Conservation (phyloP, 2,113 vertebrate species). For the Chionis minor region DNA sequence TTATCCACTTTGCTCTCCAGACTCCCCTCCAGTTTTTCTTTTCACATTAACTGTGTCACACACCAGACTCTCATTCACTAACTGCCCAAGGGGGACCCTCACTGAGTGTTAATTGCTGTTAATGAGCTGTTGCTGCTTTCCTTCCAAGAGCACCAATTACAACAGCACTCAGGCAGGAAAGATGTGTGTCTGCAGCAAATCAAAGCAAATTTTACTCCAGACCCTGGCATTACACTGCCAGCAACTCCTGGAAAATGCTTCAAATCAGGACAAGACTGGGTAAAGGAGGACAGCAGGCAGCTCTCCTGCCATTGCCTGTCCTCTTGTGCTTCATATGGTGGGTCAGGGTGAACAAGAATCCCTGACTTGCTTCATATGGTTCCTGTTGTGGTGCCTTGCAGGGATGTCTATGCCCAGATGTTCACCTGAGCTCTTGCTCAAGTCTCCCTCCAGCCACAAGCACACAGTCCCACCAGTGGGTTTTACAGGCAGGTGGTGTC, state of each 20-base stretch:
- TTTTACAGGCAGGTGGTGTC: accelerated
- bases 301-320: not conserved
- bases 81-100: slow-evolving; percentile 25
- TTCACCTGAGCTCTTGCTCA: not conserved
- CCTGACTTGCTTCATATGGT: not conserved
- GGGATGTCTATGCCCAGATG: not conserved
- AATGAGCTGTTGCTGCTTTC: slow-evolving; percentile 55
- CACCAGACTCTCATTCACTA: slow-evolving; percentile 36
- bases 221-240: not conserved
- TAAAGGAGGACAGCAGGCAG: not conserved
- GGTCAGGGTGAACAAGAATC: not conserved
- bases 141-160: slow-evolving; percentile 45
- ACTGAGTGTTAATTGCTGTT: slow-evolving; percentile 61
- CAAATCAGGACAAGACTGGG: not conserved
- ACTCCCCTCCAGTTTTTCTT: not conserved
- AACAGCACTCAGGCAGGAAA: not conserved
- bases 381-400: not conserved
- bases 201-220: not conserved
- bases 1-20: not conserved
- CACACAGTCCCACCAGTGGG: accelerated
- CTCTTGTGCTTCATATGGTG: not conserved
- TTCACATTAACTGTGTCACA: slow-evolving; percentile 41
- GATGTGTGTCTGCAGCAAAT: not conserved
- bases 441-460: not conserved
- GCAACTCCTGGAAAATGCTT: not conserved